Evolutionary conservation across 2,888 invertebrate genomes (phyloP), one percentile per base, ranked within the genome.

Genomic region (Villa cingulata): DNA sequence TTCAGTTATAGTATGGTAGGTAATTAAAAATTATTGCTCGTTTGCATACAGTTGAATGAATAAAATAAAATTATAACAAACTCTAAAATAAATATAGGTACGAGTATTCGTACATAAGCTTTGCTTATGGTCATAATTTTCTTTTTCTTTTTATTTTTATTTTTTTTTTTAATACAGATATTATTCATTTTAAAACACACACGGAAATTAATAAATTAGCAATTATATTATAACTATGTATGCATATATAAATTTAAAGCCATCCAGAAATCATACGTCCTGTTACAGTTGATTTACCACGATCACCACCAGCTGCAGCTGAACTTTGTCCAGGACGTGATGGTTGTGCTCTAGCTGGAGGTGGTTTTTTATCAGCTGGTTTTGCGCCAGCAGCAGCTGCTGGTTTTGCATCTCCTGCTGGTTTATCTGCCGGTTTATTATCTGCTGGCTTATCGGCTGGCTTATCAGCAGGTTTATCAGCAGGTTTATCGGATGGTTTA

Each of bases 261-360:
- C 84, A 84, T 2, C 84, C 84, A 16, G 83, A 78, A 51, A 83
- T 77, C 53, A 81, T 73, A 66, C 78, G 79, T 0, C 84, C 84
- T 1, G 83, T 83, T 1, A 80, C 78, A 59, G 78, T 82, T 3
- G 84, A 84, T 60, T 78, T 82, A 14, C 84, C 84, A 49, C 74
- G 76, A 48, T 74, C 76, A 32, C 73, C 72, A 40, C 70, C 67
- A 1, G 70, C 65, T 7, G 72, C 65, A 15, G 69, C 66, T 38
- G 68, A 62, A 37, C 70, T 65, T 50, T 62, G 73, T 52, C 57
- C 71, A 45, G 65, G 65, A 48, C 64, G 64, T 12, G 63, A 62
- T 10, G 38, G 4, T 9, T 58, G 61, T 15, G 74, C 58, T 15
- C 61, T 63, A 3, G 56, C 53, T 4, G 59, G 55, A n/a, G 64